Evolutionary conservation across 2,797 vertebrate genomes (phyloP).

Genomic region (Cossypha polioptera): DNA sequence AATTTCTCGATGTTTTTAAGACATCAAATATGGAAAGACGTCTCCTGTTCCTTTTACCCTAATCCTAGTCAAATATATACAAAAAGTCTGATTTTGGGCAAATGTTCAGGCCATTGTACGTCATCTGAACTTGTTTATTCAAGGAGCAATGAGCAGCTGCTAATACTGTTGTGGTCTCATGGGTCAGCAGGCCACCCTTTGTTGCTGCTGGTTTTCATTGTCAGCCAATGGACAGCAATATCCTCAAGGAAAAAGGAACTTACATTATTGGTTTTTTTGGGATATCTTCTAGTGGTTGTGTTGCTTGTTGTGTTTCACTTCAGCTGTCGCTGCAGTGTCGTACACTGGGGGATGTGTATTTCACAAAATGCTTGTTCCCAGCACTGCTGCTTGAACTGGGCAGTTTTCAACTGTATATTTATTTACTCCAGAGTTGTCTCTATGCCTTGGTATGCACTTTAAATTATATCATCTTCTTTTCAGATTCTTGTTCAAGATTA

Average conservation of each 20-base stretch:
- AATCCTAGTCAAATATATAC: background rate
- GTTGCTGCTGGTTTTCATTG: background rate
- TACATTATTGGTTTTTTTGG: background rate
- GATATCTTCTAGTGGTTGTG: background rate
- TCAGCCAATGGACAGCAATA: background rate
- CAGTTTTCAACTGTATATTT: background rate
- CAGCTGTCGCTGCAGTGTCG: background rate
- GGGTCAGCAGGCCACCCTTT: background rate
- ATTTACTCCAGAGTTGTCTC: background rate
- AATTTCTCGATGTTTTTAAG: background rate
- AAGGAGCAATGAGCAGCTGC: background rate
- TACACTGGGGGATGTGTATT: fast-evolving
- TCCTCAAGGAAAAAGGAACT: background rate
- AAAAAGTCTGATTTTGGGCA: background rate
- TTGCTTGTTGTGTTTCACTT: background rate
- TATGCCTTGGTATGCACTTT: background rate
- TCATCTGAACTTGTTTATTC: background rate
- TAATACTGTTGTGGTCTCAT: background rate
- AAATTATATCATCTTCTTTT: background rate
- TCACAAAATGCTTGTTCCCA: background rate
- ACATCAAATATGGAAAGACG: background rate
- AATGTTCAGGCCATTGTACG: background rate
- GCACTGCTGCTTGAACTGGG: background rate
- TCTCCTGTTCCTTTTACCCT: background rate
- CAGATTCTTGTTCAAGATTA: background rate